Evolutionary conservation across 2,888 invertebrate species (phyloP), one percentile per base, ranked within the genome.

Genomic region (Dascillus cervinus): DNA sequence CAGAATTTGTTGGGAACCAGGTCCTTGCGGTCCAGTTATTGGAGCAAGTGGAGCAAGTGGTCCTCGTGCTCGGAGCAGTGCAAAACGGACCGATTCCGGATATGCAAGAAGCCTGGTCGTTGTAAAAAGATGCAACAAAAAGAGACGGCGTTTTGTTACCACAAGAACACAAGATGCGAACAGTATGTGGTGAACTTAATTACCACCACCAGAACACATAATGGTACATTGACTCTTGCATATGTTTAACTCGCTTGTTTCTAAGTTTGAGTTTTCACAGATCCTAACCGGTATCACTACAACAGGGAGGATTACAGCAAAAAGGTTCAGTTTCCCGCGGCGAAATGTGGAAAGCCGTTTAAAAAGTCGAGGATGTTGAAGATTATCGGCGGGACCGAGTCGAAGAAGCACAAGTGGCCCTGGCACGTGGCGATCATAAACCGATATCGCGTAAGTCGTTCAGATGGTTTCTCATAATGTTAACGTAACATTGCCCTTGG

Each of bases 351-450:
- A 4, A 17, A 22, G 9, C 21, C 33, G 1, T 43, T 51, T 9
- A 53, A 49, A 28, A 59, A 52, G 34, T 27, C 40, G 3, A 46
- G 44, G 34, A 77, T 80, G 78, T 67, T 85, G 37, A 76, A 84
- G 47, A 92, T 94, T 37, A 86, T 94, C 33, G 94, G 94, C 0
- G 94, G 94, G 1, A 70, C 77, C 29, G 82, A 86, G 21, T 75
- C 89, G 0, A 69, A 74, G 6, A 81, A 77, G 26, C 85, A 89
- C 20, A 83, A 82, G 55, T 95, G 94, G 92, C 90, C 91, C 0
- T 94, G 94, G 92, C 91, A 92, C 67, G 90, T 89, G 11, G 91
- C 87, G 29, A 79, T 95, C 29, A 72, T 94, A 36, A 92, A 91
- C 62, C 73, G 82, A 53, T 81, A 77, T 61, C 79, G 79, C 71